These are phyloP conservation scores for Lithosia quadra DNA, from an alignment of 2,888 invertebrate species.

Conservation along the genomic window DNA sequence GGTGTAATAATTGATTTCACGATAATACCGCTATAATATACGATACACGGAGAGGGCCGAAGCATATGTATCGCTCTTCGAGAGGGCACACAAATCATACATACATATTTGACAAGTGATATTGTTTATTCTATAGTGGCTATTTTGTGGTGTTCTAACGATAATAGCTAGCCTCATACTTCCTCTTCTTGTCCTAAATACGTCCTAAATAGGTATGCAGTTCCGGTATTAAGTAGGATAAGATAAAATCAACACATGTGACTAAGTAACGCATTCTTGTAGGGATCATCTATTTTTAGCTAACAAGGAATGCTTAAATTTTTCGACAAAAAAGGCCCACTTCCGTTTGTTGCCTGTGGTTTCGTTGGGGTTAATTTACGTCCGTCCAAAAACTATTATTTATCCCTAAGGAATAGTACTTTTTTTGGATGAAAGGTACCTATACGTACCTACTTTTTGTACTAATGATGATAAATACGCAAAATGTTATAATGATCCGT, in stretches of 20 bases:
- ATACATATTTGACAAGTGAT: too few relatives aligned
- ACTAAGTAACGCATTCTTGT: neutral
- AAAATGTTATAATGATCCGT: neutral
- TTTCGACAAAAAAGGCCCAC: neutral
- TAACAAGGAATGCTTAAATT: neutral
- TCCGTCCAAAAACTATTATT: too few relatives aligned
- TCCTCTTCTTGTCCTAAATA: too few relatives aligned
- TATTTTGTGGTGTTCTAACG: too few relatives aligned
- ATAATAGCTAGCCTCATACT: too few relatives aligned
- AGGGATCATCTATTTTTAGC: slow-evolving; percentile 11
- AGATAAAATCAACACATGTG: neutral
- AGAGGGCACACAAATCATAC: too few relatives aligned
- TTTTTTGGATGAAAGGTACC: neutral
- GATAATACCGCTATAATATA: too few relatives aligned
- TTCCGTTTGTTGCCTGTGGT: neutral
- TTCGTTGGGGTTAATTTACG: neutral
- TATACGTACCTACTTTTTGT: neutral
- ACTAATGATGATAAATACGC: neutral
- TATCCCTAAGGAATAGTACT: too few relatives aligned
- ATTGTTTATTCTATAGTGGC: too few relatives aligned
- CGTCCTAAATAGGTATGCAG: neutral
- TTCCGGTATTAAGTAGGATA: neutral
- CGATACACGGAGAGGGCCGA: too few relatives aligned
- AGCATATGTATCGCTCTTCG: too few relatives aligned
- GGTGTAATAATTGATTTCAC: too few relatives aligned